phyloP scores from a whole-genome alignment of 1,140 invertebrate species.

The Carcinoscorpius rotundicauda region DNA sequence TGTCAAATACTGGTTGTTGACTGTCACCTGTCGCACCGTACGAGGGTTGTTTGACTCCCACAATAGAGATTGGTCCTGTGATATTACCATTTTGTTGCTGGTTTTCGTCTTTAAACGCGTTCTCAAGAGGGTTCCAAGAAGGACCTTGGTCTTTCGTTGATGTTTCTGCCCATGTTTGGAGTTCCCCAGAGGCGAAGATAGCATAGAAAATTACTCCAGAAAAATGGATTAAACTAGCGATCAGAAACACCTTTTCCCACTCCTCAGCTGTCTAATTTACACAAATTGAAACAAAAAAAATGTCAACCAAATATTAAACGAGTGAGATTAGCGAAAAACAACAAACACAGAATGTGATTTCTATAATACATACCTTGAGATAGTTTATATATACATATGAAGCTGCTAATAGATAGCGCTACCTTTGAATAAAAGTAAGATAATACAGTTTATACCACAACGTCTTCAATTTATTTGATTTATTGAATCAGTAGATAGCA shows the following conservation, averaged over 20 bases:
- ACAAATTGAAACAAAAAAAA: too few species aligned
- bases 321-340: too few species aligned
- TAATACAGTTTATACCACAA: too few species aligned
- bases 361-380: too few species aligned
- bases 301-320: too few species aligned
- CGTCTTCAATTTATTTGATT: too few species aligned
- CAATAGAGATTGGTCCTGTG: not conserved
- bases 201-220: slow-evolving; percentile 92
- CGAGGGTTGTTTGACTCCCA: slow-evolving; percentile 4
- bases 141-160: slow-evolving; percentile 22
- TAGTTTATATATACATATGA: too few species aligned
- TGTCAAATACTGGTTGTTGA: slow-evolving; percentile 18
- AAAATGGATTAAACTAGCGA: slow-evolving; percentile 90
- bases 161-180: slow-evolving; percentile 90
- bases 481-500: too few species aligned
- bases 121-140: slow-evolving; percentile 25
- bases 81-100: not conserved
- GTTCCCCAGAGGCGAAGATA: slow-evolving; percentile 92
- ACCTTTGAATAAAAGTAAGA: too few species aligned
- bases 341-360: too few species aligned
- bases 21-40: slow-evolving; percentile 16
- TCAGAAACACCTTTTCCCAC: slow-evolving; percentile 91
- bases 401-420: too few species aligned
- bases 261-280: slow-evolving; percentile 45
- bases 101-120: slow-evolving; percentile 8